A percentile compares a stretch with the other conserved stretches of the same genome.
Evolutionary conservation across 1,140 invertebrate genomes (phyloP).

Genomic region (Heliothis virescens): DNA sequence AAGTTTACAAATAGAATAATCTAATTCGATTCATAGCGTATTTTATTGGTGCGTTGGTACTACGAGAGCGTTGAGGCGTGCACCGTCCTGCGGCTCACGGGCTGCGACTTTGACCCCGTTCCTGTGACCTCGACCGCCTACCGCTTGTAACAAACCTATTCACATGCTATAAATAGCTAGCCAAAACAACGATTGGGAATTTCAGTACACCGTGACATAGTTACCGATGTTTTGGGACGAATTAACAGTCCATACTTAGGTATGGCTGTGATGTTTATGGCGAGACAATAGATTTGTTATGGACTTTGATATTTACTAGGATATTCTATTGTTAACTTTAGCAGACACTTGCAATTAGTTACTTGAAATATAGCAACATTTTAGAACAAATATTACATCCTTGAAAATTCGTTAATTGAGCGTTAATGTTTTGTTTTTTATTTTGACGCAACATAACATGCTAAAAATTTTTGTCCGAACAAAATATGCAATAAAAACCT

Average conservation of each 20-base stretch:
- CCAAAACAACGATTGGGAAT: conserved; percentile 27
- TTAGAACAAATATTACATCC: too few relatives aligned
- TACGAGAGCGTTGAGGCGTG: conserved; percentile 30
- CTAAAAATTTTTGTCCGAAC: too few relatives aligned
- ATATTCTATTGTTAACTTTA: not conserved
- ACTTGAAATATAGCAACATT: too few relatives aligned
- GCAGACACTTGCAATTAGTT: too few relatives aligned
- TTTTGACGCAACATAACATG: too few relatives aligned
- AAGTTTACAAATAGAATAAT: conserved; percentile 24
- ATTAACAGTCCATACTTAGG: not conserved
- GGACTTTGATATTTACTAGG: not conserved
- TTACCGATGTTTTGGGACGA: not conserved
- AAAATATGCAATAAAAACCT: too few relatives aligned
- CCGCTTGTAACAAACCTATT: conserved; percentile 25
- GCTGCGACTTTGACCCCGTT: conserved; percentile 67
- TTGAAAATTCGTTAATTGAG: too few relatives aligned
- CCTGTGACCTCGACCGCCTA: conserved; percentile 70
- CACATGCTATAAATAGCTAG: conserved; percentile 42
- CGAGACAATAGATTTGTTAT: not conserved
- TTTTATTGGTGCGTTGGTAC: conserved; percentile 13
- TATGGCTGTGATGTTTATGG: not conserved
- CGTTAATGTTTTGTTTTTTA: too few relatives aligned
- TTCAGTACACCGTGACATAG: not conserved
- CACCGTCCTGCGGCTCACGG: conserved; percentile 33
- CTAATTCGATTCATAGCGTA: conserved; percentile 8